These are phyloP conservation scores for Acrocephalus arundinaceus DNA, from an alignment of 2,113 vertebrate genomes.

Conservation along the genomic window DNA sequence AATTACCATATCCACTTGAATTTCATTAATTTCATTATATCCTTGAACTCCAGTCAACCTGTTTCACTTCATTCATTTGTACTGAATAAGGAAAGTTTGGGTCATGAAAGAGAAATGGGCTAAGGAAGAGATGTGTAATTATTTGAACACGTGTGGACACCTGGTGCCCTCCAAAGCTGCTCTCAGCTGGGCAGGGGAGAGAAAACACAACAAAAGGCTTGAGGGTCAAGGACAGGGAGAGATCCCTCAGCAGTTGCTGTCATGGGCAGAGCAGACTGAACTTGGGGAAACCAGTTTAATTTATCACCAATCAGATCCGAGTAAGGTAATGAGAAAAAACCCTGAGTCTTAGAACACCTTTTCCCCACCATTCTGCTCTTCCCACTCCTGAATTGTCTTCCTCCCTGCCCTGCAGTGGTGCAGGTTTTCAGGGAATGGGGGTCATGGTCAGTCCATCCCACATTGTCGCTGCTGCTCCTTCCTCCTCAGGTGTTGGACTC, in stretches of 20 bases:
- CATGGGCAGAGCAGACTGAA: background rate
- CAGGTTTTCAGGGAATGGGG: background rate
- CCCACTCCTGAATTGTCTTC: background rate
- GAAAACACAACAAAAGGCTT: fast-evolving
- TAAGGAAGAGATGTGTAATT: background rate
- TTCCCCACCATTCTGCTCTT: background rate
- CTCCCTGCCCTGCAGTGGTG: background rate
- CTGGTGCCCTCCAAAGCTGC: background rate
- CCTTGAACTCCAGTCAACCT: background rate
- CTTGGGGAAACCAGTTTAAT: fast-evolving
- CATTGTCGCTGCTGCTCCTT: fast-evolving
- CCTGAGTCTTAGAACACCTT: background rate
- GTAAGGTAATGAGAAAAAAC: too few species aligned
- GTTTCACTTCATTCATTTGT: background rate
- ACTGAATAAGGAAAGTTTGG: background rate
- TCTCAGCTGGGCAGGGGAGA: background rate
- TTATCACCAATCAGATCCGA: background rate
- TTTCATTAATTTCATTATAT: background rate
- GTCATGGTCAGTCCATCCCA: background rate
- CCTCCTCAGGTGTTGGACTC: background rate
- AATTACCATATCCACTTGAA: background rate
- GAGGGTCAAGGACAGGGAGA: fast-evolving
- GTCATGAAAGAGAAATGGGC: background rate
- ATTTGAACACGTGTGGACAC: fast-evolving
- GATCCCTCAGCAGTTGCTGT: background rate